Evolutionary conservation across 1,140 invertebrate species (phyloP).

Genomic region (Diorhabda sublineata): DNA sequence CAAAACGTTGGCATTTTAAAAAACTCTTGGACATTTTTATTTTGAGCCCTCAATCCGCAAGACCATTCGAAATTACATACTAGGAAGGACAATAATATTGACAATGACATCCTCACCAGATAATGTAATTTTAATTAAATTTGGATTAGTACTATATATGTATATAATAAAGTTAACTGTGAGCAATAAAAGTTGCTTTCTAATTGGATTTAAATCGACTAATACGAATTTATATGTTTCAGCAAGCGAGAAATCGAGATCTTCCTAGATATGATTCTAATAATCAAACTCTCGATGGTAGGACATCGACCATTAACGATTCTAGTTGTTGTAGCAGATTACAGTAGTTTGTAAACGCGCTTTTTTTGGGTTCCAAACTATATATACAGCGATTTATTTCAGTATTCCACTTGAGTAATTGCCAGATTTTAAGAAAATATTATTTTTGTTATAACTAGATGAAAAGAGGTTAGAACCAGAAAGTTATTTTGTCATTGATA

Average conservation of each 20-base stretch:
- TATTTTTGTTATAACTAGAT: not conserved
- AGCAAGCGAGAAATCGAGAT: slow-evolving; percentile 76
- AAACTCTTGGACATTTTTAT: no score
- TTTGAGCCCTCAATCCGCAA: no score
- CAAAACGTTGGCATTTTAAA: no score
- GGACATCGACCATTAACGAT: slow-evolving; percentile 64
- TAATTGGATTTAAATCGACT: not conserved
- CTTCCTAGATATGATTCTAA: slow-evolving; percentile 68
- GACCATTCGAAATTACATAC: no score
- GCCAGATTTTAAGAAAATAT: not conserved
- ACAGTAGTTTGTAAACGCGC: slow-evolving; percentile 24
- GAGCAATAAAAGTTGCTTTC: no score
- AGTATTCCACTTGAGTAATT: not conserved
- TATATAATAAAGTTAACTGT: no score
- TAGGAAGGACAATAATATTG: no score
- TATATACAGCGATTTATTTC: not conserved
- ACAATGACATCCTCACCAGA: no score
- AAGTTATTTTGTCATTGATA: not conserved
- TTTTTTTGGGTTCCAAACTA: not conserved
- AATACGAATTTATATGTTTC: slow-evolving; percentile 27
- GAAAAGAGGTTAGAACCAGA: not conserved
- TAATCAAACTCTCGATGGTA: slow-evolving; percentile 66
- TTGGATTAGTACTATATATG: no score
- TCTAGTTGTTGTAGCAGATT: slow-evolving; percentile 58
- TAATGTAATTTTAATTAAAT: no score